Base-by-base conservation (phyloP, 2,797 vertebrate species). In the Dallia pectoralis region DNA sequence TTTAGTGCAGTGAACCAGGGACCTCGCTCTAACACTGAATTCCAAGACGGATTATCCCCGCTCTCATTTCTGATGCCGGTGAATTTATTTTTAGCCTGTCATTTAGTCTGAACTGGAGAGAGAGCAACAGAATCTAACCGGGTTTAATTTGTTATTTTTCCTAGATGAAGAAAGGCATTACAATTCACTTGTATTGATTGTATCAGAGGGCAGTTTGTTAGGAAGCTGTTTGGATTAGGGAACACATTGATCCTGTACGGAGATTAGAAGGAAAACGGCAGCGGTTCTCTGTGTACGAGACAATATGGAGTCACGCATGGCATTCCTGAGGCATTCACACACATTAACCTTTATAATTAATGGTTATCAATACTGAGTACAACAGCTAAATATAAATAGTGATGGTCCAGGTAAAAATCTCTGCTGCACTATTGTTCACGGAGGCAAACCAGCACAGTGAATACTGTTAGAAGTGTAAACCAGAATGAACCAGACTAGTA, bases 261-360 rank as follows among this genome's bases (percentile, higher is more conserved):
- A 56, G 53, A 56, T 56, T 25, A 56, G 53, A 56, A 56, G 53
- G 53, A 56, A 56, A 56, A 56, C 53, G 22, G 51, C 51, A 25
- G 53, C 25, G n/a, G 11, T 56, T 25, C 53, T n/a, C 22, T 56
- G 22, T 22, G 25, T 25, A 56, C n/a, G 1, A 56, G 22, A 56
- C 78, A 72, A 56, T 56, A 56, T 8, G 22, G 22, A 56, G 53
- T 56, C 53, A 56, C 22, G 22, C 22, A 14, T 56, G 53, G 22
- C 15, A 56, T 56, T 12, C 18, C 53, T 25, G 11, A 25, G 11
- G 22, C 8, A 14, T 56, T 56, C 1, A 53, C 51, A 53, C 51
- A 53, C 19, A 22, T n/a, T 22, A 53, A n/a, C 9, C 7, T 53
- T 53, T 53, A 53, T 9, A n/a, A 22, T 53, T 53, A n/a, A 19